These are phyloP conservation scores for Lordiphosa fenestrarum DNA, from an alignment of 2,888 invertebrate genomes.

Conservation along the genomic window DNA sequence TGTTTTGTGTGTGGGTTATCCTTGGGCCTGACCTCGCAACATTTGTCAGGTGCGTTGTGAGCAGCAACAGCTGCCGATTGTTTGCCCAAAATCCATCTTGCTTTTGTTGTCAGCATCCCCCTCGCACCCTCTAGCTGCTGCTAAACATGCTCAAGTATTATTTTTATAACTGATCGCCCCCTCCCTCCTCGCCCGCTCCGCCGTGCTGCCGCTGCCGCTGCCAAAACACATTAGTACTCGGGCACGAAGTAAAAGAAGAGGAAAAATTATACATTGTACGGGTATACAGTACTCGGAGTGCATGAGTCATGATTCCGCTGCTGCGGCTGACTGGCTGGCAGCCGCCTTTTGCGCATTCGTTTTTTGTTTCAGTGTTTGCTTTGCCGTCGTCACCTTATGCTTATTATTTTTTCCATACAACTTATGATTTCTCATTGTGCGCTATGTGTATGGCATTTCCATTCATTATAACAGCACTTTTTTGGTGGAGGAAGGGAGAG, in stretches of 20 bases:
- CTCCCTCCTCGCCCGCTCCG: conserved; percentile 20
- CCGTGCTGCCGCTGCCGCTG: conserved; percentile 32
- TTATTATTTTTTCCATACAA: conserved; percentile 53
- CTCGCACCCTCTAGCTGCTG: conserved; percentile 3
- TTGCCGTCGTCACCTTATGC: conserved; percentile 72
- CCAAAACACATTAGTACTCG: conserved; percentile 73
- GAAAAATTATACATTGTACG: conserved; percentile 33
- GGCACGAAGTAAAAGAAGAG: conserved; percentile 66
- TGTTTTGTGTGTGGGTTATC: conserved; percentile 43
- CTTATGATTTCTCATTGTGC: conserved; percentile 69
- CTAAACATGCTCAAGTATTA: conserved; percentile 51
- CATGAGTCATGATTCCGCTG: conserved; percentile 70
- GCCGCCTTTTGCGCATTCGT: conserved; percentile 67
- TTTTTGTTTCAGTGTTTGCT: conserved; percentile 30
- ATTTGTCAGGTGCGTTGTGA: conserved; percentile 57
- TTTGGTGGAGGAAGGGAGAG: not conserved
- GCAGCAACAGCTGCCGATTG: conserved; percentile 34
- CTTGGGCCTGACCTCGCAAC: conserved; percentile 64
- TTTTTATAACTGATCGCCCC: conserved; percentile 59
- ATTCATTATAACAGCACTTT: conserved; percentile 71
- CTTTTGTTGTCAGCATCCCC: conserved; percentile 14
- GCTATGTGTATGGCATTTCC: conserved; percentile 47
- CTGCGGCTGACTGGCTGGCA: conserved; percentile 33
- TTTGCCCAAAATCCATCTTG: conserved; percentile 11
- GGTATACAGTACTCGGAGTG: conserved; percentile 32